A percentile compares a stretch with the other conserved stretches of the same genome.
phyloP scores from a whole-genome alignment of 2,888 invertebrate species.

The Lasioglossum calceatum region DNA sequence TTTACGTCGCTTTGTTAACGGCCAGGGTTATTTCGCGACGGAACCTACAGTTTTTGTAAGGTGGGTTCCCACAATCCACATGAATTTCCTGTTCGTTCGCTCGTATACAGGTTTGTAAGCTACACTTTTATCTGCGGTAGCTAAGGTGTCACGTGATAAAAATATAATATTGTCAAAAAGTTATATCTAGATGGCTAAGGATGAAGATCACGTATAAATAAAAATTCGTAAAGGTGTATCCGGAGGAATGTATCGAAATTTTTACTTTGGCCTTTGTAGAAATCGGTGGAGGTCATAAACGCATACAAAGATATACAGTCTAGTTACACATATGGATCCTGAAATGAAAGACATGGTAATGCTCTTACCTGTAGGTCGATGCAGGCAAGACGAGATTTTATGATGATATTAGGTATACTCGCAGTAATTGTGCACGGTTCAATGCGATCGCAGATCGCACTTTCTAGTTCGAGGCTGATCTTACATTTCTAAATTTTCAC shows the following conservation, averaged over 20 bases:
- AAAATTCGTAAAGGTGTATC: neutral
- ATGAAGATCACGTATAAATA: neutral
- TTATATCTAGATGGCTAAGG: neutral
- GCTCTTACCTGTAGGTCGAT: neutral
- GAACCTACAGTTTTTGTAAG: no score
- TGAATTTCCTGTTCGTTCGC: neutral
- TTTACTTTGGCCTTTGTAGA: neutral
- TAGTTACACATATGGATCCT: no score
- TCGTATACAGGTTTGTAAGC: neutral
- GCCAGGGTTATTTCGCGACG: no score
- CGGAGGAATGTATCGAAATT: neutral
- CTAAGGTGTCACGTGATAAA: neutral
- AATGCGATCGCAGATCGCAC: neutral
- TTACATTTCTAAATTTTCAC: conserved; percentile 1
- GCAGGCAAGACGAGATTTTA: neutral
- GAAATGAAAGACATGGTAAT: neutral
- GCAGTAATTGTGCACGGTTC: neutral
- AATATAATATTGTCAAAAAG: neutral
- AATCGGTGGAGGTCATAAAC: neutral
- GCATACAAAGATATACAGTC: neutral
- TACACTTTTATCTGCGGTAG: neutral
- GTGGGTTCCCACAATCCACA: neutral
- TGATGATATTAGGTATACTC: neutral
- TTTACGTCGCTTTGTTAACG: no score
- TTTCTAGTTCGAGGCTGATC: neutral